A percentile compares a stretch with the other conserved stretches of the same genome.
Conservation (phyloP, 2,888 invertebrate genomes). For the Polyommatus iphigenia region DNA sequence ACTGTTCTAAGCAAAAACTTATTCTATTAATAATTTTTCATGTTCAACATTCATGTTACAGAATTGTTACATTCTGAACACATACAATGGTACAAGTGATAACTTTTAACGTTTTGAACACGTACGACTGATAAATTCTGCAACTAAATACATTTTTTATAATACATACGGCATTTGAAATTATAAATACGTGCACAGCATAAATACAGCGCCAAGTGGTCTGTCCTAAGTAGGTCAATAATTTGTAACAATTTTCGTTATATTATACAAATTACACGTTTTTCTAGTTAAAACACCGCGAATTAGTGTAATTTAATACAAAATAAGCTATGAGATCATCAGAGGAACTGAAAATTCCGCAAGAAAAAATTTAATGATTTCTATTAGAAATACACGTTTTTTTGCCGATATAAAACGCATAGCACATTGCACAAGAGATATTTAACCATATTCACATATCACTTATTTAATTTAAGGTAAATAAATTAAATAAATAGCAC, state of each 20-base stretch:
- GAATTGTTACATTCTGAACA: not conserved
- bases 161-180: not conserved
- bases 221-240: conserved; percentile 6
- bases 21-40: too few species aligned
- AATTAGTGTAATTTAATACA: not conserved
- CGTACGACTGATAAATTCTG: not conserved
- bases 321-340: conserved; percentile 33
- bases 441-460: conserved; percentile 25
- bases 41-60: not conserved
- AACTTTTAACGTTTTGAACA: not conserved
- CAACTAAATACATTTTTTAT: not conserved
- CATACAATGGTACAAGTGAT: not conserved
- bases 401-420: not conserved
- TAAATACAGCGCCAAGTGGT: not conserved
- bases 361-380: not conserved
- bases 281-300: not conserved
- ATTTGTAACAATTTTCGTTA: too few species aligned
- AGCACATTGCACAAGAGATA: conserved; percentile 30
- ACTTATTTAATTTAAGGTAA: conserved; percentile 15
- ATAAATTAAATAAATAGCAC: conserved; percentile 40
- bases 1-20: too few species aligned
- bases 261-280: not conserved
- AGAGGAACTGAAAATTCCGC: not conserved
- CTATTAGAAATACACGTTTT: not conserved
- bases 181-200: conserved; percentile 13